Base-by-base conservation (phyloP, 2,797 vertebrate genomes). In the Brachyalestes nurse region DNA sequence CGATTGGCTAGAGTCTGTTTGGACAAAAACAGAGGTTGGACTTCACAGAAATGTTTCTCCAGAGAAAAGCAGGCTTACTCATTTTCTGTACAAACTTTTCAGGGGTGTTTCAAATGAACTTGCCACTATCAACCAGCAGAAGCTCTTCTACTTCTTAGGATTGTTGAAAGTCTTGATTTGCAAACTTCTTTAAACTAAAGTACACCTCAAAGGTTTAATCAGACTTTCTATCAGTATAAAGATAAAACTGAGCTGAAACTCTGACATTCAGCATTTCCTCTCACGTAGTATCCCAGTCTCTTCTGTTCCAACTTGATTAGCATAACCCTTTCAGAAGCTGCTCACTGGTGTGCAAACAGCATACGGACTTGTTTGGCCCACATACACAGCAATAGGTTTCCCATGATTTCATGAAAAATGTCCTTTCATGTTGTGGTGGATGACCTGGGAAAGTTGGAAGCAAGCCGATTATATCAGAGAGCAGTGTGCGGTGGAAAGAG, bases 1-100 rank as follows among this genome's bases (percentile, higher is more conserved):
- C 80, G 86, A 94, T 89, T 93, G 91, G 92, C 83, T 83, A 38
- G 49, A 82, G 85, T 75, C 75, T 89, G 82, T 92, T 91, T 91
- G 84, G 86, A 93, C 79, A 83, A 92, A 91, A 93, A 91, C 87
- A 92, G 80, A 87, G 84, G 65, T 66, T 80, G 79, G 67, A 21
- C 60, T 75, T 84, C 78, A 76, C 75, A 75, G 72, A 64, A 74
- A 64, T 53, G 49, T 70, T 47, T 4, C 64, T 87, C 84, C 87
- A 88, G 84, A 83, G 78, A 76, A 58, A 34, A 28, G 77, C 76
- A 87, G 34, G 49, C 90, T 88, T 82, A 82, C 70, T 64, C 71
- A 34, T 51, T 79, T 75, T 81, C 72, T 78, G 57, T 40, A 81
- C 38, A 77, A 79, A 77, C 64, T 77, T 84, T 42, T 80, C 34